These are phyloP conservation scores for Mus spicilegus DNA, from an alignment of 2,113 vertebrate species.

Conservation along the genomic window DNA sequence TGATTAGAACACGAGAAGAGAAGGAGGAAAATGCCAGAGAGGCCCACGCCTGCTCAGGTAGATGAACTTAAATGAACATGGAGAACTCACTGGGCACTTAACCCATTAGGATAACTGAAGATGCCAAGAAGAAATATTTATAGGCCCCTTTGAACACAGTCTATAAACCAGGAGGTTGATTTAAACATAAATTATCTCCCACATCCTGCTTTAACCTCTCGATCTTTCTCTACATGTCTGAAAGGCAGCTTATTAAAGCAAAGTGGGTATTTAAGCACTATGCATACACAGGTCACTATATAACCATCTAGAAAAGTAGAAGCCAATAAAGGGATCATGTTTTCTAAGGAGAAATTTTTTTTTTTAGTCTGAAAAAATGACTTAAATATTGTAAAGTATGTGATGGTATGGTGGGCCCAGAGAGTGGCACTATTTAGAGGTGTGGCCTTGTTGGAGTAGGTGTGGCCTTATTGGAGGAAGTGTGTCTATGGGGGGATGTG, in stretches of 20 bases:
- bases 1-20: not conserved
- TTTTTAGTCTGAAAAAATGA: not conserved
- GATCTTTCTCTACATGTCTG: slow-evolving; percentile 76
- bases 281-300: slow-evolving; percentile 53
- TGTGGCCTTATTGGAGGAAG: no score
- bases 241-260: slow-evolving; percentile 75
- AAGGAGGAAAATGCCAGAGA: not conserved
- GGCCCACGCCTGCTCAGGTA: slow-evolving; percentile 2
- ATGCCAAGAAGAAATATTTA: slow-evolving; percentile 78
- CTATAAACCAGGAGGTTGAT: slow-evolving; percentile 73
- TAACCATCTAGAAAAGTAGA: slow-evolving; percentile 58
- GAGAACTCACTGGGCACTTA: slow-evolving; percentile 62
- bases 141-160: slow-evolving; percentile 72
- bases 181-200: slow-evolving; percentile 75
- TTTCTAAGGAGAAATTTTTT: not conserved
- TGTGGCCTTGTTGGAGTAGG: no score
- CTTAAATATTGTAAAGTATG: not conserved
- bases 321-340: slow-evolving; percentile 41
- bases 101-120: slow-evolving; percentile 70
- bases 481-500: no score
- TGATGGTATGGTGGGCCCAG: no score
- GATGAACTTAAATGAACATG: not conserved
- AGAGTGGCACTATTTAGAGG: no score
- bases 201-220: slow-evolving; percentile 78
- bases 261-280: slow-evolving; percentile 69